Conservation (phyloP, 2,797 vertebrate genomes). For the Hydrophis major region DNA sequence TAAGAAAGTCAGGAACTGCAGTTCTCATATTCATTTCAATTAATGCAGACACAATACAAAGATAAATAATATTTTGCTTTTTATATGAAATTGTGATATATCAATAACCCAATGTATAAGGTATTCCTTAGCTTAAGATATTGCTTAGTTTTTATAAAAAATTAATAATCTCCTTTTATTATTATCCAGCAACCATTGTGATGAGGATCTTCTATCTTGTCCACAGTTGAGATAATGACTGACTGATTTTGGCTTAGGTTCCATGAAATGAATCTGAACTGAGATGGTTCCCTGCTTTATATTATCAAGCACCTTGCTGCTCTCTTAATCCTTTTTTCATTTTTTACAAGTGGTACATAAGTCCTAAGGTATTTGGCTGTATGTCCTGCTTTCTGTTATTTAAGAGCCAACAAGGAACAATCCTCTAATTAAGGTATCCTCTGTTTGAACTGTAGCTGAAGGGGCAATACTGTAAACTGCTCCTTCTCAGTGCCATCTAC, state of each 20-base stretch:
- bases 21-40: neutral
- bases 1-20: neutral
- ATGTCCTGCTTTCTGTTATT: neutral
- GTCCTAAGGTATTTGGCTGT: neutral
- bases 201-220: neutral
- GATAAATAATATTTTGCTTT: neutral
- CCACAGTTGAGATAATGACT: neutral
- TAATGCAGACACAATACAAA: neutral
- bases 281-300: neutral
- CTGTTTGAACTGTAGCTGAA: neutral
- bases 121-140: neutral
- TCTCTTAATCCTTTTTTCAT: neutral
- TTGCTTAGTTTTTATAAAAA: neutral
- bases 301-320: neutral
- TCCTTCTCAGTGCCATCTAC: neutral
- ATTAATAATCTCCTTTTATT: neutral
- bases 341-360: neutral
- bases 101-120: neutral
- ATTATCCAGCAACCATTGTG: no score
- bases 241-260: neutral
- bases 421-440: neutral
- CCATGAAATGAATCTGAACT: neutral
- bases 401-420: neutral
- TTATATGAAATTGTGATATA: neutral
- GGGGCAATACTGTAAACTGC: neutral